These are phyloP conservation scores for Polyommatus icarus DNA, from an alignment of 2,888 invertebrate genomes.

Conservation along the genomic window DNA sequence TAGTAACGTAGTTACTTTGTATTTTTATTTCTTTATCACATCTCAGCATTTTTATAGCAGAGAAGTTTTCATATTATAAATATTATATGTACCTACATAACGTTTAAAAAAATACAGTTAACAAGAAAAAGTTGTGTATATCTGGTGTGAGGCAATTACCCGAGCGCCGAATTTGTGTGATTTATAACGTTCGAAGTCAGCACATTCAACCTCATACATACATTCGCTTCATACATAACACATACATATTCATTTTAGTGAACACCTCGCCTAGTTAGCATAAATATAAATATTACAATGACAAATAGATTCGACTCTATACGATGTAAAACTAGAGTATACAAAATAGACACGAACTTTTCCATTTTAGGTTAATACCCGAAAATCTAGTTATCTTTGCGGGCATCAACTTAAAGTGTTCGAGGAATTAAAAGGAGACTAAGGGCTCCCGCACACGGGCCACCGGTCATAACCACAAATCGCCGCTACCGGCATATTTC, in stretches of 20 bases:
- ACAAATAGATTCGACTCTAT: not conserved
- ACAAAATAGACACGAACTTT: no score
- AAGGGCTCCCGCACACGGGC: no score
- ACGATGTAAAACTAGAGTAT: no score
- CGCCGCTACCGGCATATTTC: no score
- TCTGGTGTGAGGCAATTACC: slow-evolving; percentile 4
- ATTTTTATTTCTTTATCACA: no score
- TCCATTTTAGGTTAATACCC: no score
- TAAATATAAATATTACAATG: not conserved
- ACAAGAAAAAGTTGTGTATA: not conserved
- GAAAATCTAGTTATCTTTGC: no score
- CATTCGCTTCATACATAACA: not conserved
- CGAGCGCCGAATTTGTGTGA: slow-evolving; percentile 4
- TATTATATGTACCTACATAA: not conserved
- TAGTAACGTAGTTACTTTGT: no score
- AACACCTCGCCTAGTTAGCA: slow-evolving; percentile 13
- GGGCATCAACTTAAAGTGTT: no score
- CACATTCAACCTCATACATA: slow-evolving; percentile 6
- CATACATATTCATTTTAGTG: not conserved
- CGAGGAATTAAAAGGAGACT: no score
- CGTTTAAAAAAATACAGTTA: not conserved
- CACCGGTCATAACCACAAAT: no score
- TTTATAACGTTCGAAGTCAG: slow-evolving; percentile 17
- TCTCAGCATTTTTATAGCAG: not conserved
- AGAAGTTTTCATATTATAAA: not conserved